Conservation (phyloP, 2,888 invertebrate species). For the Anodontia alba region DNA sequence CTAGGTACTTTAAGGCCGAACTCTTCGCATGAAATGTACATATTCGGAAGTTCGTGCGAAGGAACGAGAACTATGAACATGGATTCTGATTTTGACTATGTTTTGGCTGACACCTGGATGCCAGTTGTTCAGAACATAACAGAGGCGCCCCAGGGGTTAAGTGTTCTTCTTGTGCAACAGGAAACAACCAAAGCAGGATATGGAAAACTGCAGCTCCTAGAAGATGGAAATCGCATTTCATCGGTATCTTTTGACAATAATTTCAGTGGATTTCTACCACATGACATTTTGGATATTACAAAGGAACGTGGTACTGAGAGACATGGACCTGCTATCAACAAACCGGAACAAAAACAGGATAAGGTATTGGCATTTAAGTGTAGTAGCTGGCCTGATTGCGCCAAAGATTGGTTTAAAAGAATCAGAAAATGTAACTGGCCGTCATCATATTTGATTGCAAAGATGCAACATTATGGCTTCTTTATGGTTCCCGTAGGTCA, state of each 20-base stretch:
- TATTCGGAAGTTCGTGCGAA: neutral
- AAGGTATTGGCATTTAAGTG: neutral
- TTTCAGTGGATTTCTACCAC: too few species aligned
- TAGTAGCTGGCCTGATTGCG: neutral
- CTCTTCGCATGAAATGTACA: neutral
- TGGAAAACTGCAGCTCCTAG: neutral
- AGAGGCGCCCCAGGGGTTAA: neutral
- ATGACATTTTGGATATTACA: too few species aligned
- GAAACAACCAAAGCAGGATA: neutral
- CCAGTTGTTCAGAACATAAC: neutral
- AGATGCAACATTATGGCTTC: neutral
- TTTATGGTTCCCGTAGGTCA: neutral
- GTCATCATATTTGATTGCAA: slow-evolving; percentile 1
- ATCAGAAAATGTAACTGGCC: neutral
- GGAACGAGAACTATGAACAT: neutral
- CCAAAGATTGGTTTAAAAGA: neutral
- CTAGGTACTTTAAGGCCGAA: neutral
- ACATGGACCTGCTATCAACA: too few species aligned
- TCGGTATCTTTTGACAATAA: too few species aligned
- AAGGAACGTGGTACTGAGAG: too few species aligned
- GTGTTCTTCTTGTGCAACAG: neutral
- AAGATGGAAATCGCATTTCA: neutral
- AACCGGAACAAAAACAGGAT: neutral
- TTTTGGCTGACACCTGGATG: neutral
- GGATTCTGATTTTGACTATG: neutral